Evolutionary conservation across 2,797 vertebrate species (phyloP).

Genomic region (Pangasius macronema): DNA sequence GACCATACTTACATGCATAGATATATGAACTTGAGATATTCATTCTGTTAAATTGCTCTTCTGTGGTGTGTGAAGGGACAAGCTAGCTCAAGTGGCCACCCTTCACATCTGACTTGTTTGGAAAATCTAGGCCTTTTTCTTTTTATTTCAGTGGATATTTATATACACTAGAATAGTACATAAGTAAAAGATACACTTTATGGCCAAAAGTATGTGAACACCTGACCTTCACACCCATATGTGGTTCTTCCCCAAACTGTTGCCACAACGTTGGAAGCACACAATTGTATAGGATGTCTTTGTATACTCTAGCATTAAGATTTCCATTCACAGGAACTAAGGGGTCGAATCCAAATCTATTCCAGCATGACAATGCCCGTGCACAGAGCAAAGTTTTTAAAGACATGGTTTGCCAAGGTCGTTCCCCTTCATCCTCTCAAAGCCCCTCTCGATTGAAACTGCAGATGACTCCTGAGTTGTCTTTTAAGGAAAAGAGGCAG

Average conservation of each 20-base stretch:
- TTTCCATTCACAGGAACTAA: not conserved
- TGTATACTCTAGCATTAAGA: not conserved
- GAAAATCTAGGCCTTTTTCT: not conserved
- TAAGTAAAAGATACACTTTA: not conserved
- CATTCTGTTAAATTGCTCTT: not conserved
- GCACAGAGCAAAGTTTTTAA: not conserved
- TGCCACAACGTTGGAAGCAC: not conserved
- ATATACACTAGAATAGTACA: not conserved
- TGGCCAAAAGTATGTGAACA: not conserved
- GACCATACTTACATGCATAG: not conserved
- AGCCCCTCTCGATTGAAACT: not conserved
- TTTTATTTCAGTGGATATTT: not conserved
- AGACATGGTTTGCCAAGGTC: not conserved
- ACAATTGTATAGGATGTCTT: not conserved
- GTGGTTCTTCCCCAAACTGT: not conserved
- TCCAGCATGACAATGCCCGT: not conserved
- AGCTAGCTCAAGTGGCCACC: not conserved
- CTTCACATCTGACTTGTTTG: not conserved
- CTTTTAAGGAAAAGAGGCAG: not conserved
- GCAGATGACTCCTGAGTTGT: not conserved
- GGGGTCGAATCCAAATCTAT: not conserved
- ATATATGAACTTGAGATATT: not conserved
- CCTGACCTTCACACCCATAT: not conserved
- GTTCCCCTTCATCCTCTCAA: not conserved
- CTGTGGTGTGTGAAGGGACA: not conserved